Evolutionary conservation across 2,797 vertebrate species (phyloP), one percentile per base, ranked within the genome.

Genomic region (Lepus oiostolus): DNA sequence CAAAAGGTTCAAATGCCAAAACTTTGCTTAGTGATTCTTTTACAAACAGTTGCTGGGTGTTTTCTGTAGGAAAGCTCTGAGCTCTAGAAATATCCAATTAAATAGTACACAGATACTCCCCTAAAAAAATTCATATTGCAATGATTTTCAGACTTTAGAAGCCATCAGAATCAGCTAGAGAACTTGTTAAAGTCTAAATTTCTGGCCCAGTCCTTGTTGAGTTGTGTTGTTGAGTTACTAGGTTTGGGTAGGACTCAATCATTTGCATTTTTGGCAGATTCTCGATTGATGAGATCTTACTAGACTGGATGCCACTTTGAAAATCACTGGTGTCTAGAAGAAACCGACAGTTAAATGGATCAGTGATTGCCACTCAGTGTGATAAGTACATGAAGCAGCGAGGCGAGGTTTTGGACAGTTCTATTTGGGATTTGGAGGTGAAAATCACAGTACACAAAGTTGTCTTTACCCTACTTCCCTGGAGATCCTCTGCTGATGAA

Each of bases 161-260:
- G 4, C 28, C 1, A 5, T 28, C 17, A 52, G 26, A 54, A 67
- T 88, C 17, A 62, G 2, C 9, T 50, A 62, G 28, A 84, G 42
- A 79, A 5, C 50, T 62, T 74, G 28, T 35, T 14, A 63, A 60
- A 30, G 52, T 3, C 21, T 4, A 38, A 30, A 12, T 8, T 24
- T 10, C 21, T 74, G n/a, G 2, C 1, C 3, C 21, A 35, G 1
- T 2, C 13, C 13, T 0, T 9, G 42, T 42, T 42, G 42, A 42
- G 42, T 42, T 17, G 11, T 70, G 26, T 1, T 54, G 54, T 50
- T 19, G 9, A 62, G 47, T 71, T 21, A 26, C 5, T 86, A 68
- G 35, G 3, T 83, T 24, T 52, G 24, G 11, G 16, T 68, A 68
- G 50, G 11, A 52, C n/a, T 70, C 42, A 17, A 13, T 28, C 70